These are phyloP conservation scores for Lemur catta DNA, from an alignment of 2,797 vertebrate species.

Conservation along the genomic window DNA sequence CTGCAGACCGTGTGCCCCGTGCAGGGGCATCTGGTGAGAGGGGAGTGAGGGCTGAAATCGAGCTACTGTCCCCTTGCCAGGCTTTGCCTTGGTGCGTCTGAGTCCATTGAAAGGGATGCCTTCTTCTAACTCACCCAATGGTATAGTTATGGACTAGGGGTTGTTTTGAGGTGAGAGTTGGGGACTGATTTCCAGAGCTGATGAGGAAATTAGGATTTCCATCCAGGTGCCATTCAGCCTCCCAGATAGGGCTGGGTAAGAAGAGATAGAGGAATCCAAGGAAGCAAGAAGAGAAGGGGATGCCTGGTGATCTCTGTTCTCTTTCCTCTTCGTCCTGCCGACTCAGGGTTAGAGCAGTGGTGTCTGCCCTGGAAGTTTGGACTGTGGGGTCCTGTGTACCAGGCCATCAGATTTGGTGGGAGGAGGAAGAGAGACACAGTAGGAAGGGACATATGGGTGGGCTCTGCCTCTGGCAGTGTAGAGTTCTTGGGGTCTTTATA, in stretches of 20 bases:
- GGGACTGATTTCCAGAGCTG: neutral
- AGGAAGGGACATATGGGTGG: neutral
- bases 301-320: neutral
- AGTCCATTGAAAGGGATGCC: neutral
- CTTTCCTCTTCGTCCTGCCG: neutral
- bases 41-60: neutral
- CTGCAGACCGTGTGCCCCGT: neutral
- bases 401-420: neutral
- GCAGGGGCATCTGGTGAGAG: neutral
- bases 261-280: neutral
- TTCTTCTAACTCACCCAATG: neutral
- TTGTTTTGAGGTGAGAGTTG: neutral
- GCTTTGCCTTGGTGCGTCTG: neutral
- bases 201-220: neutral
- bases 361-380: neutral
- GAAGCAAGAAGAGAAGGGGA: neutral
- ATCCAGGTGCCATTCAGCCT: neutral
- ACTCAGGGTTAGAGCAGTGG: neutral
- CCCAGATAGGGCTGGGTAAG: neutral
- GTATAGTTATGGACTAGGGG: neutral
- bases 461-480: neutral
- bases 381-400: neutral
- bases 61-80: neutral
- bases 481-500: constrained; percentile 16
- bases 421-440: neutral